A percentile compares a stretch with the other conserved stretches of the same genome.
phyloP scores from a whole-genome alignment of 2,113 vertebrate species.

The Suricata suricatta region DNA sequence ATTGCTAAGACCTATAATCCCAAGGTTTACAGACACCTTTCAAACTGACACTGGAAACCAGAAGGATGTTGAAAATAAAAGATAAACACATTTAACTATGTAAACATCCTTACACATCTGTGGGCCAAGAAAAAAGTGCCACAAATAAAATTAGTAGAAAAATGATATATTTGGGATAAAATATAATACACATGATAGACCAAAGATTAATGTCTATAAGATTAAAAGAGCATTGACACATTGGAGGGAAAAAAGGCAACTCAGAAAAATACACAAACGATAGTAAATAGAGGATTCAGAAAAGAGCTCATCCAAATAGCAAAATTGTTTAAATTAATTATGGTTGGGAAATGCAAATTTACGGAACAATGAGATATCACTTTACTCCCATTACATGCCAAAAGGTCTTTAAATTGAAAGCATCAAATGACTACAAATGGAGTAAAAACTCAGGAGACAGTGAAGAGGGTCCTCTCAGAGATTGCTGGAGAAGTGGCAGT shows the following conservation, averaged over 20 bases:
- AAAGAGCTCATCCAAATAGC: neutral
- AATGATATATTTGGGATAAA: conserved; percentile 15
- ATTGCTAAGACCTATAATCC: neutral
- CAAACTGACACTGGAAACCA: neutral
- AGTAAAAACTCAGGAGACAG: neutral
- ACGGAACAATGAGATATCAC: neutral
- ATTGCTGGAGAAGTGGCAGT: neutral
- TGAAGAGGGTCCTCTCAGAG: neutral
- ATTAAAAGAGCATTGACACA: neutral
- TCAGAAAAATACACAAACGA: neutral
- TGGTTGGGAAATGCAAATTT: conserved; percentile 5
- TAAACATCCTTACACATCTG: neutral
- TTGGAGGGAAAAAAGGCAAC: neutral
- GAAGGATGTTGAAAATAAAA: conserved; percentile 29
- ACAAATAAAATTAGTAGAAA: neutral
- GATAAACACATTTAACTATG: neutral
- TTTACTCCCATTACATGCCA: neutral
- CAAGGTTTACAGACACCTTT: neutral
- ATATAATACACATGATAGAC: neutral
- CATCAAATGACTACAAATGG: neutral
- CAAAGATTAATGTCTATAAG: neutral
- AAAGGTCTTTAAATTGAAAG: conserved; percentile 35
- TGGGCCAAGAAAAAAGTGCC: neutral
- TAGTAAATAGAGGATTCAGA: neutral
- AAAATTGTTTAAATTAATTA: conserved; percentile 35